Evolutionary conservation across 1,140 invertebrate species (phyloP).

Genomic region (Charaxes varanes): DNA sequence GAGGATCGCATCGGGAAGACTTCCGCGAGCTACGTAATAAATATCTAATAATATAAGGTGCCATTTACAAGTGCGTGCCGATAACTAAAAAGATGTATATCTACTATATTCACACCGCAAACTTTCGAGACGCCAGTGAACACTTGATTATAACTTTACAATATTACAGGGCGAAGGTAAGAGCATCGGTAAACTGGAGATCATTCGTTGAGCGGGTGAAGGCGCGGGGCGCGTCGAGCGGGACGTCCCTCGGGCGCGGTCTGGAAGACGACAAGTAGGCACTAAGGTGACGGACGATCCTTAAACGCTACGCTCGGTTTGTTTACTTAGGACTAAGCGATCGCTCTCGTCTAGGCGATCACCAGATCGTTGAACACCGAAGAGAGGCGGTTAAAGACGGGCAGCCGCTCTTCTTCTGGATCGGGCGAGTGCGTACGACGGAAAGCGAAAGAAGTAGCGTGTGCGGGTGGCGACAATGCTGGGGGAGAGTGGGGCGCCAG

Average conservation of each 20-base stretch:
- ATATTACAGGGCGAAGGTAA: constrained; percentile 55
- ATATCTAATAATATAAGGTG: constrained; percentile 70
- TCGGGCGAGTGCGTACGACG: constrained; percentile 53
- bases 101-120: constrained; percentile 67
- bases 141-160: constrained; percentile 58
- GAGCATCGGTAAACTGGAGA: constrained; percentile 68
- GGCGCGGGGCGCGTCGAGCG: constrained; percentile 51
- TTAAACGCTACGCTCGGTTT: constrained; percentile 57
- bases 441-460: constrained; percentile 62
- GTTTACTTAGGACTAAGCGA: constrained; percentile 60
- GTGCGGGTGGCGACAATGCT: constrained; percentile 69
- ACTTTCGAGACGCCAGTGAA: constrained; percentile 69
- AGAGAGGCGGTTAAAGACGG: constrained; percentile 83
- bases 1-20: constrained; percentile 69
- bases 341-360: constrained; percentile 60
- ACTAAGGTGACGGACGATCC: constrained; percentile 64
- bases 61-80: constrained; percentile 71
- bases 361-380: constrained; percentile 77
- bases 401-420: constrained; percentile 75
- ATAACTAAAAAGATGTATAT: constrained; percentile 57
- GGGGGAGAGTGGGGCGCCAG: constrained; percentile 57
- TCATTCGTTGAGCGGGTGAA: constrained; percentile 71
- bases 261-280: constrained; percentile 66
- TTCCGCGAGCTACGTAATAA: constrained; percentile 69
- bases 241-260: constrained; percentile 52